Evolutionary conservation across 2,113 vertebrate species (phyloP).

Genomic region (Notothenia coriiceps): DNA sequence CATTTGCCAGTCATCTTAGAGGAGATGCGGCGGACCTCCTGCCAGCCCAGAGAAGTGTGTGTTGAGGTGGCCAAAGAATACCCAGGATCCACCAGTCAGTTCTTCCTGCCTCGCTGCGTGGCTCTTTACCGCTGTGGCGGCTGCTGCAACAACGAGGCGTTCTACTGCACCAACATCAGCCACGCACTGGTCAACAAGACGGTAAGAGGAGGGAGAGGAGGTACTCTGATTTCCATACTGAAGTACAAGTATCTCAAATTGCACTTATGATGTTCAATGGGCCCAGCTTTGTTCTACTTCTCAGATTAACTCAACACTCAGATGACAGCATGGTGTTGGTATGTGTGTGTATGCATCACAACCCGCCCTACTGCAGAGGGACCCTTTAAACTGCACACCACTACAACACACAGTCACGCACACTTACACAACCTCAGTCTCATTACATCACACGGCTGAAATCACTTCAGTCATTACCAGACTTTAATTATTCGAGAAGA

Average conservation of each 20-base stretch:
- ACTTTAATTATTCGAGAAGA: too few species aligned
- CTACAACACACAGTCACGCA: slow-evolving; percentile 19
- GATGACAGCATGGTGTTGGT: background rate
- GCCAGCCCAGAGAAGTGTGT: slow-evolving; percentile 82
- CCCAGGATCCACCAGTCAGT: slow-evolving; percentile 79
- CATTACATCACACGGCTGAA: slow-evolving; percentile 19
- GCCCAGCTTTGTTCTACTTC: too few species aligned
- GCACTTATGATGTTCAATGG: too few species aligned
- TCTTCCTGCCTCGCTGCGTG: slow-evolving; percentile 82
- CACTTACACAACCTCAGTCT: slow-evolving; percentile 33
- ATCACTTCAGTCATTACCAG: too few species aligned
- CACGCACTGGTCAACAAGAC: slow-evolving; percentile 81
- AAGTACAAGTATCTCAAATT: too few species aligned
- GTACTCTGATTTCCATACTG: too few species aligned
- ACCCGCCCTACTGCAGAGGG: slow-evolving; percentile 26
- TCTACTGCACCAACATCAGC: slow-evolving; percentile 81
- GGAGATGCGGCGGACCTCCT: slow-evolving; percentile 77
- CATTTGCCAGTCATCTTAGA: slow-evolving; percentile 76
- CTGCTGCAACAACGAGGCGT: slow-evolving; percentile 79
- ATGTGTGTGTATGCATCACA: slow-evolving; percentile 13
- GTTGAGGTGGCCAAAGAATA: slow-evolving; percentile 82
- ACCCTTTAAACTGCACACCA: slow-evolving; percentile 27
- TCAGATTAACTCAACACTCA: background rate
- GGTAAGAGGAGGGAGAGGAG: slow-evolving; percentile 53
- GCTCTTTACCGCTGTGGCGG: slow-evolving; percentile 82